These are phyloP conservation scores for Spodoptera littoralis DNA, from an alignment of 2,888 invertebrate species.

Conservation along the genomic window DNA sequence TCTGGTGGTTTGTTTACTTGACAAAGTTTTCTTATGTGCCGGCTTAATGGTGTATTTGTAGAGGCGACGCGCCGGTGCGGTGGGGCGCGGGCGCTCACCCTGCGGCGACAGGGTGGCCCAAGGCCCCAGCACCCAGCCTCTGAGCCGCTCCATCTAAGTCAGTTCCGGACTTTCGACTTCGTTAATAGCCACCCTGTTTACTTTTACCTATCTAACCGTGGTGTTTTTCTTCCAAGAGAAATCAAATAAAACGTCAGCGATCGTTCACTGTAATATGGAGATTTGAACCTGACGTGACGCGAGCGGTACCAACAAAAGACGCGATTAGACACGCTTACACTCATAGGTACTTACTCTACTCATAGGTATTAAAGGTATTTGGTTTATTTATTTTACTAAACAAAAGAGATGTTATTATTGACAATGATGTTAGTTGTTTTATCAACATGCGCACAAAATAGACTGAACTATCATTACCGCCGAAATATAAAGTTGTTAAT, in stretches of 20 bases:
- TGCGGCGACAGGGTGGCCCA: conserved; percentile 56
- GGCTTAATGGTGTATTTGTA: conserved; percentile 69
- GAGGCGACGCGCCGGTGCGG: conserved; percentile 56
- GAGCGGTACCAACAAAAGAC: conserved; percentile 11
- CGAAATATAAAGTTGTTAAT: background rate
- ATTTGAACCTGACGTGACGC: conserved; percentile 20
- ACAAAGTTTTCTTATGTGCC: conserved; percentile 71
- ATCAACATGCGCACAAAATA: conserved; percentile 4
- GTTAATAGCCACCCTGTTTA: conserved; percentile 65
- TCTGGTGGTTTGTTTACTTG: conserved; percentile 66
- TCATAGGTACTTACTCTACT: conserved; percentile 6
- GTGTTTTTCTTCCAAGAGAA: conserved; percentile 46
- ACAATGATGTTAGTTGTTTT: conserved; percentile 7
- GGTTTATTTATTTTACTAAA: no score
- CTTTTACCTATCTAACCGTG: conserved; percentile 59
- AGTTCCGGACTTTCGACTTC: conserved; percentile 63
- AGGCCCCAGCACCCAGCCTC: conserved; percentile 39
- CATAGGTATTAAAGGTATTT: background rate
- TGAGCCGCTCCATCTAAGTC: conserved; percentile 57
- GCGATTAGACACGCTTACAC: conserved; percentile 21
- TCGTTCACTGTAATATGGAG: conserved; percentile 25
- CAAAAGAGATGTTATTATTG: no score
- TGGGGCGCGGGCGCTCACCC: conserved; percentile 64
- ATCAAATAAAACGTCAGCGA: conserved; percentile 51
- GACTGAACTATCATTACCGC: no score